Evolutionary conservation across 2,797 vertebrate species (phyloP).

Genomic region (Pangasius krempfi): DNA sequence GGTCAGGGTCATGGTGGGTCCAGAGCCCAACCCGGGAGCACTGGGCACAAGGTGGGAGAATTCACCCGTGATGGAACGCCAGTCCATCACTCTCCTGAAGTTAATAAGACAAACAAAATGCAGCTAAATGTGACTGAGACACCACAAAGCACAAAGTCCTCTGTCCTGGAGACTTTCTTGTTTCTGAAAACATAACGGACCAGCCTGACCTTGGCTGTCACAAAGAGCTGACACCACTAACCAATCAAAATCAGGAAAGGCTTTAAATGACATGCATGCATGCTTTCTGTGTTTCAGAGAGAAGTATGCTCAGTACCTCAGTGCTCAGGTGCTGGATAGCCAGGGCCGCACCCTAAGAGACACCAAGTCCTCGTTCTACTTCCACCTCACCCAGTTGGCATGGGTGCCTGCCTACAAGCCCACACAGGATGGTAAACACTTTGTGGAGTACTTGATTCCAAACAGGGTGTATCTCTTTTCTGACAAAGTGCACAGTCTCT

Average conservation of each 20-base stretch:
- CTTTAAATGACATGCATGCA: not conserved
- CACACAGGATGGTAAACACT: constrained; percentile 31
- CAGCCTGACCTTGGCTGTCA: not conserved
- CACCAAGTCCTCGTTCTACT: constrained; percentile 73
- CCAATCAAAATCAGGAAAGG: not conserved
- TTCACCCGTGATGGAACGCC: not conserved
- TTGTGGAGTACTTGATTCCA: constrained; percentile 67
- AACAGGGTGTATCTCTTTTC: constrained; percentile 71
- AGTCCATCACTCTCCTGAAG: not conserved
- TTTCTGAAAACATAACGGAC: not conserved
- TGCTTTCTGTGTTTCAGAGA: constrained; percentile 65
- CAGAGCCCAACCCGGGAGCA: not conserved
- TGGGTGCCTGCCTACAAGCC: constrained; percentile 73
- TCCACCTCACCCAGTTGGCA: constrained; percentile 65
- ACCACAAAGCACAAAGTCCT: not conserved
- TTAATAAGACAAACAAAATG: not conserved
- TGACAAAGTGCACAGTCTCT: constrained; percentile 62
- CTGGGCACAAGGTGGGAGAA: not conserved
- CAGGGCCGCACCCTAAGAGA: constrained; percentile 61
- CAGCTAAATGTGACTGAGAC: not conserved
- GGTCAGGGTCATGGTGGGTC: not conserved
- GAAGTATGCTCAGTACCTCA: constrained; percentile 75
- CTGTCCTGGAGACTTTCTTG: not conserved
- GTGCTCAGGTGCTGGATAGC: constrained; percentile 68
- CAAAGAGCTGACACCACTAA: not conserved